Evolutionary conservation across 2,113 vertebrate species (phyloP).

Genomic region (Hymenochirus boettgeri): DNA sequence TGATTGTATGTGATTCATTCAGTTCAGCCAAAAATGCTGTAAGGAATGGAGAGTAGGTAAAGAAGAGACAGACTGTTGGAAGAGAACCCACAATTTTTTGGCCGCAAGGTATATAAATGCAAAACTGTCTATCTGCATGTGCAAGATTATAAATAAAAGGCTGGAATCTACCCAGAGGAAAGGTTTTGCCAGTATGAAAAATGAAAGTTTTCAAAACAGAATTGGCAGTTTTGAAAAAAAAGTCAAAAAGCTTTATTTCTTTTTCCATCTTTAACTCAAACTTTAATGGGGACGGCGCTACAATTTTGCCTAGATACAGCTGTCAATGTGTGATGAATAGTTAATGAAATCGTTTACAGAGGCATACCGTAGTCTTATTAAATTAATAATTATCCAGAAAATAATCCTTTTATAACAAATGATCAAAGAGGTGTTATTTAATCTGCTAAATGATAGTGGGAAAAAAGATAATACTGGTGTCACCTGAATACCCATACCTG

Average conservation of each 20-base stretch:
- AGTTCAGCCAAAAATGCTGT: slow-evolving; percentile 50
- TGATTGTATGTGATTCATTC: slow-evolving; percentile 57
- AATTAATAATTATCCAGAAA: no score
- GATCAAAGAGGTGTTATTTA: no score
- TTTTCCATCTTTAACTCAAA: neutral
- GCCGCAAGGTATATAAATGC: slow-evolving; percentile 43
- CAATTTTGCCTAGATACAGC: neutral
- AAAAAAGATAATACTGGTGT: no score
- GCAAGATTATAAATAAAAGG: slow-evolving; percentile 18
- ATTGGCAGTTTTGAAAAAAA: no score
- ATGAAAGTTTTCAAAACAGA: slow-evolving; percentile 10
- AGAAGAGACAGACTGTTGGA: slow-evolving; percentile 42
- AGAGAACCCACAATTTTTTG: slow-evolving; percentile 41
- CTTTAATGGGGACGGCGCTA: neutral
- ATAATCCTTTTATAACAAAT: no score
- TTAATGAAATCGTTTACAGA: no score
- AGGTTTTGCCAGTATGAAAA: slow-evolving; percentile 11
- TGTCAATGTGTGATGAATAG: neutral
- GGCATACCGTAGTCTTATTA: no score
- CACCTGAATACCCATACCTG: no score
- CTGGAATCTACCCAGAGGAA: slow-evolving; percentile 8
- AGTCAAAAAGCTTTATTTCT: no score
- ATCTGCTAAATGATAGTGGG: no score
- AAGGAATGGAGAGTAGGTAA: slow-evolving; percentile 42
- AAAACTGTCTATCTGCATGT: slow-evolving; percentile 45